Evolutionary conservation across 2,797 vertebrate genomes (phyloP).

Genomic region (Enteromius mattozi): DNA sequence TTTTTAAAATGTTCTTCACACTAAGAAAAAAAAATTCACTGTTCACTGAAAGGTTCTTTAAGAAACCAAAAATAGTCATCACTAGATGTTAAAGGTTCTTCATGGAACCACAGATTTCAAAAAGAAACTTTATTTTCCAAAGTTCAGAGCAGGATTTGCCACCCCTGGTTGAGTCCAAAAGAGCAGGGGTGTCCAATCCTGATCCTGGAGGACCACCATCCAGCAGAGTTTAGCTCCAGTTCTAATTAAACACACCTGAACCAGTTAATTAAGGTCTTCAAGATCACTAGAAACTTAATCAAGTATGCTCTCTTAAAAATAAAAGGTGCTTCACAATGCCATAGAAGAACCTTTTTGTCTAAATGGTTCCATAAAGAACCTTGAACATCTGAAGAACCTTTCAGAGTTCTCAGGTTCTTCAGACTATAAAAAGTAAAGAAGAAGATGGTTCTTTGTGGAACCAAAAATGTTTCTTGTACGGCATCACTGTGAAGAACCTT

Average conservation of each 20-base stretch:
- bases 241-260: background rate
- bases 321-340: too few species aligned
- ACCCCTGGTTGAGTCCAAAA: background rate
- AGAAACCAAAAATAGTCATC: background rate
- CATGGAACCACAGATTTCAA: background rate
- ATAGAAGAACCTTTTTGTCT: too few species aligned
- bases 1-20: background rate
- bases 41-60: background rate
- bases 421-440: too few species aligned
- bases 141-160: background rate
- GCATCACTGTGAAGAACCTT: too few species aligned
- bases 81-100: background rate
- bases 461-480: too few species aligned
- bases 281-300: background rate
- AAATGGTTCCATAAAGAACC: too few species aligned
- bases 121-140: background rate
- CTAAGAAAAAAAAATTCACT: background rate
- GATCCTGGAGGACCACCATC: background rate
- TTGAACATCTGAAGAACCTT: too few species aligned
- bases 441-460: too few species aligned
- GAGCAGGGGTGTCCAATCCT: background rate
- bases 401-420: too few species aligned
- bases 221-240: background rate
- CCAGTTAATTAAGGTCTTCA: background rate
- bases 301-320: background rate